Percentiles rank a stretch among this genome's conserved stretches.
Conservation (phyloP, 2,888 invertebrate species). For the Petrophora chlorosata region DNA sequence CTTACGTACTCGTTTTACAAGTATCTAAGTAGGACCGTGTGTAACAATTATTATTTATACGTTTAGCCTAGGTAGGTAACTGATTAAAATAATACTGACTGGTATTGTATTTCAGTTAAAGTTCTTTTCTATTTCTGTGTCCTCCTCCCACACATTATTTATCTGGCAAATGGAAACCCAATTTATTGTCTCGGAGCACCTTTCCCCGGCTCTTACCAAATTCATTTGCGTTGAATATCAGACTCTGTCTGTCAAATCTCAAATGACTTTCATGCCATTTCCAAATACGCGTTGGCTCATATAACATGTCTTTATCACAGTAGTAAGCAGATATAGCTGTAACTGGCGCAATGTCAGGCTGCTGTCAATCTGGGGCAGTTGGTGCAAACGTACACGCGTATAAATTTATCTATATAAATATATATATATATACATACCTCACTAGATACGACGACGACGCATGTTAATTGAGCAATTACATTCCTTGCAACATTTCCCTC, state of each 20-base stretch:
- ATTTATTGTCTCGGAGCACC: background rate
- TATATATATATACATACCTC: constrained; percentile 43
- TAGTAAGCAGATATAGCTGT: constrained; percentile 23
- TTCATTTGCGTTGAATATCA: constrained; percentile 7
- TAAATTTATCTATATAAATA: constrained; percentile 33
- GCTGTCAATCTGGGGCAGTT: constrained; percentile 62
- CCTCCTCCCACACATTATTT: too few species aligned
- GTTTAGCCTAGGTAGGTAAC: too few species aligned
- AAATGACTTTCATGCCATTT: constrained; percentile 15
- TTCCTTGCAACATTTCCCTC: constrained; percentile 56
- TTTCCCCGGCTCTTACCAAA: background rate
- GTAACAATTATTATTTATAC: too few species aligned
- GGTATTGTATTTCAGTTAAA: too few species aligned
- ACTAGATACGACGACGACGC: constrained; percentile 53
- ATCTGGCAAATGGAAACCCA: constrained; percentile 1
- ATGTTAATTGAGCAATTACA: constrained; percentile 73
- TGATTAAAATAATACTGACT: too few species aligned
- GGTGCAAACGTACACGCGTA: constrained; percentile 34
- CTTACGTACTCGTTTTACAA: background rate
- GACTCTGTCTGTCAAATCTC: constrained; percentile 1
- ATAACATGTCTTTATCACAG: constrained; percentile 24
- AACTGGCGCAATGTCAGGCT: constrained; percentile 60
- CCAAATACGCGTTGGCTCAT: constrained; percentile 8
- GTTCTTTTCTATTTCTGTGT: background rate
- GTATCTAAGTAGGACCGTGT: too few species aligned